phyloP scores from a whole-genome alignment of 2,113 vertebrate species.

The Ciconia stormi region DNA sequence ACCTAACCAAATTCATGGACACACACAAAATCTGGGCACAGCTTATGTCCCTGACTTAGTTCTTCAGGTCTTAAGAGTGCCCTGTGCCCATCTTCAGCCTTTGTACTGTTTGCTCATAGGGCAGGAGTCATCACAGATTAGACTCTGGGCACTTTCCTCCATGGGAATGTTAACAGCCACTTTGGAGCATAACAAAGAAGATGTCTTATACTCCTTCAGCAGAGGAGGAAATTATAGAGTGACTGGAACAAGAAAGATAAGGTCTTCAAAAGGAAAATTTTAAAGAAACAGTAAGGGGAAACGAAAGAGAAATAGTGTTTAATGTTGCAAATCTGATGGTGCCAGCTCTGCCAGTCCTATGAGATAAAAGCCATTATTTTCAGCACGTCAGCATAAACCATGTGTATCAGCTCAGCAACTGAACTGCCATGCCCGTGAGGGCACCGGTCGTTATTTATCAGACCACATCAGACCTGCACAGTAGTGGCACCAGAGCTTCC shows the following conservation, averaged over 20 bases:
- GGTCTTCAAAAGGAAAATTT: not conserved
- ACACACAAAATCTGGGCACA: not conserved
- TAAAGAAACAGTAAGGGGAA: not conserved
- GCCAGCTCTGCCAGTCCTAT: not conserved
- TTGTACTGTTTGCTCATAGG: not conserved
- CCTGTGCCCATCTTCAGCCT: not conserved
- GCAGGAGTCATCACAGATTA: not conserved
- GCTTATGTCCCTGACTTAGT: not conserved
- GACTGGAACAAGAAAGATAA: not conserved
- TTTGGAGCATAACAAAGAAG: not conserved
- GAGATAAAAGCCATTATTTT: not conserved
- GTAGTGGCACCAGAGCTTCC: not conserved
- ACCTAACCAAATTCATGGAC: not conserved
- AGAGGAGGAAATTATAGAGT: not conserved
- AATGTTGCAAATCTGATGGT: not conserved
- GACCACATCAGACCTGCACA: not conserved
- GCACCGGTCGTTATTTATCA: not conserved
- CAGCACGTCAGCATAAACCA: not conserved
- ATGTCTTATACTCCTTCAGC: not conserved
- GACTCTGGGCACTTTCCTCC: not conserved
- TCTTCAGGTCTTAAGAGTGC: not conserved
- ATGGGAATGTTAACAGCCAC: not conserved
- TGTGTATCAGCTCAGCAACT: not conserved
- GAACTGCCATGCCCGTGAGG: not conserved
- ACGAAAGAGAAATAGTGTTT: not conserved